Conservation (phyloP, 2,113 vertebrate species). For the Danio rerio region DNA sequence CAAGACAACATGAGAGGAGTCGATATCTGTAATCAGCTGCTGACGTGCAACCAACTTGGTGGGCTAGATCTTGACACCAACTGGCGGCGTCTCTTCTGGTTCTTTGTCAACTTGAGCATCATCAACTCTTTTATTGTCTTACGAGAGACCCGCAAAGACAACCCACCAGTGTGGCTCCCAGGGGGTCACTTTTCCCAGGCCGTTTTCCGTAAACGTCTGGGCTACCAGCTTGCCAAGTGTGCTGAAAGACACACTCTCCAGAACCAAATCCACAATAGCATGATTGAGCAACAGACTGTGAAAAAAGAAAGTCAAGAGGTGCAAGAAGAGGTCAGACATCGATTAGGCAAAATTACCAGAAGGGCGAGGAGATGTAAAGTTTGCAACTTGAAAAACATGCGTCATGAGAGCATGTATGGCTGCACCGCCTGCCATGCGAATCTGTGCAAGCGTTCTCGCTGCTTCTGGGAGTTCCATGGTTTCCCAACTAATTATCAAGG, state of each 20-base stretch:
- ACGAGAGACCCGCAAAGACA: constrained; percentile 75
- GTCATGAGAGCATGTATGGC: constrained; percentile 71
- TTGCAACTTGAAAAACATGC: constrained; percentile 68
- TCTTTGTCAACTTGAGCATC: constrained; percentile 77
- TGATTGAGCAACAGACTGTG: not conserved
- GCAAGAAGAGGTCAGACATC: constrained; percentile 59
- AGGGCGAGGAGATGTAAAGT: constrained; percentile 70
- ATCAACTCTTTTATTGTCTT: constrained; percentile 81
- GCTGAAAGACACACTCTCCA: constrained; percentile 59
- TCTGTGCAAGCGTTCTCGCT: constrained; percentile 70
- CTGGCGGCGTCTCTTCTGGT: constrained; percentile 79
- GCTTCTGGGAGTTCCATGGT: constrained; percentile 77
- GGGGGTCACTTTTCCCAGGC: constrained; percentile 76
- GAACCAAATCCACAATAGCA: constrained; percentile 14
- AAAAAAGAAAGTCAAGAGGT: not conserved
- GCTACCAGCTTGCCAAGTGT: constrained; percentile 73
- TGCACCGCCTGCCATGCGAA: constrained; percentile 68
- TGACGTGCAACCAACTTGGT: constrained; percentile 77
- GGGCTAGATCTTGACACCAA: constrained; percentile 70
- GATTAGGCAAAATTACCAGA: constrained; percentile 66
- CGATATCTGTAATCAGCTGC: constrained; percentile 80
- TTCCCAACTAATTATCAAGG: constrained; percentile 61
- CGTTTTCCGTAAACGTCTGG: constrained; percentile 74
- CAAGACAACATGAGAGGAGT: constrained; percentile 83
- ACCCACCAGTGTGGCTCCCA: constrained; percentile 73